Conservation (phyloP, 1,140 invertebrate species). For the Drosophila pectinifera region DNA sequence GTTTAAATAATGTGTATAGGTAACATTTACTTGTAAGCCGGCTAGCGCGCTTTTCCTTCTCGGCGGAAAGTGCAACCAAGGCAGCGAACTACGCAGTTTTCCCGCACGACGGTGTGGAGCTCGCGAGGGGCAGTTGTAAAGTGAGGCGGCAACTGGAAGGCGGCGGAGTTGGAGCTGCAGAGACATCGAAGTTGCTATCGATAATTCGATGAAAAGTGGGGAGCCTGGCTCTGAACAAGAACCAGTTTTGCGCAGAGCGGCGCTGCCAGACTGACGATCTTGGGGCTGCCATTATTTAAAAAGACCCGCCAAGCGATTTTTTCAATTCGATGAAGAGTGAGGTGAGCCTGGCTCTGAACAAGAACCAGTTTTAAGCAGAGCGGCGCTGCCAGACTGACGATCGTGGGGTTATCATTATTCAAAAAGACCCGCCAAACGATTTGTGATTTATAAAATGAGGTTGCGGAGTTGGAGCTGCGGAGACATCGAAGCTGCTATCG, state of each 20-base stretch:
- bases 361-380: slow-evolving; percentile 7
- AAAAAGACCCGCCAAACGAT: neutral
- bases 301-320: no score
- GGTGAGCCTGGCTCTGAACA: no score
- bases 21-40: slow-evolving; percentile 14
- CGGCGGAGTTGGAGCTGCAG: slow-evolving; percentile 4
- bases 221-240: no score
- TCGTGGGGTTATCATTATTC: neutral
- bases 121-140: slow-evolving; percentile 43
- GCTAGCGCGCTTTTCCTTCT: slow-evolving; percentile 6
- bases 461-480: slow-evolving; percentile 2
- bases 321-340: no score
- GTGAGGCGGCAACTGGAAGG: slow-evolving; percentile 27
- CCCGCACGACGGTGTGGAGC: slow-evolving; percentile 22
- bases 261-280: neutral
- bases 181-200: no score
- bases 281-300: neutral
- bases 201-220: no score
- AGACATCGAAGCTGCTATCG: no score
- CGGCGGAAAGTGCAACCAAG: slow-evolving; percentile 2
- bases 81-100: neutral
- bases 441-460: no score
- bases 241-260: slow-evolving; percentile 5
- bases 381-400: neutral
- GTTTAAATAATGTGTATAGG: neutral